A percentile compares a stretch with the other conserved stretches of the same genome.
phyloP scores from a whole-genome alignment of 2,797 vertebrate genomes.

The Gorsachius magnificus region DNA sequence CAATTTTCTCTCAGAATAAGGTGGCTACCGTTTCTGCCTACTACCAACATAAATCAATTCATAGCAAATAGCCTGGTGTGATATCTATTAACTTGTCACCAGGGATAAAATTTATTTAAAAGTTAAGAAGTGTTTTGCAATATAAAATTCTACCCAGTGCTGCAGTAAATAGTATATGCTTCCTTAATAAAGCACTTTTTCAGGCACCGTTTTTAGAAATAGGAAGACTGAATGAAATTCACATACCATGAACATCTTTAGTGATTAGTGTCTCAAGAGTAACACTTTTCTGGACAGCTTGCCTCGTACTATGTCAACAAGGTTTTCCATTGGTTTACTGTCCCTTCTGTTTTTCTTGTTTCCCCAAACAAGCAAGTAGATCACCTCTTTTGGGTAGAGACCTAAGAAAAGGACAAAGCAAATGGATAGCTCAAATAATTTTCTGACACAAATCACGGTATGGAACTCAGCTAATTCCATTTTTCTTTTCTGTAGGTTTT shows the following conservation, averaged over 20 bases:
- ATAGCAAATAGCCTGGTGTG: constrained; percentile 60
- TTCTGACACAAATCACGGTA: not conserved
- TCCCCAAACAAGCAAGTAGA: not conserved
- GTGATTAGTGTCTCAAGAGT: constrained; percentile 46
- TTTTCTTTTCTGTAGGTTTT: constrained; percentile 40
- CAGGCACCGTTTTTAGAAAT: constrained; percentile 51
- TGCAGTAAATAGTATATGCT: constrained; percentile 53
- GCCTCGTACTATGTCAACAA: constrained; percentile 35
- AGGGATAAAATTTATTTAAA: constrained; percentile 73
- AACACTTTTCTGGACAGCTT: constrained; percentile 62
- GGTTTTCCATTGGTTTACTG: constrained; percentile 44
- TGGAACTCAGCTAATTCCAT: constrained; percentile 18
- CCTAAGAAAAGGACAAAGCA: not conserved
- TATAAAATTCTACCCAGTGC: constrained; percentile 39
- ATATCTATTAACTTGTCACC: constrained; percentile 72
- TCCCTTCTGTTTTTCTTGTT: not conserved
- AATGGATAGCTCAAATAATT: not conserved
- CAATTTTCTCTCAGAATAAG: constrained; percentile 63
- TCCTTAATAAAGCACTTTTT: constrained; percentile 37
- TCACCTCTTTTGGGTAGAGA: not conserved
- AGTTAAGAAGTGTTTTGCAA: constrained; percentile 53
- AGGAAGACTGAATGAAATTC: constrained; percentile 48
- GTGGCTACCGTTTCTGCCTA: constrained; percentile 37
- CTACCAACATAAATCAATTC: constrained; percentile 69
- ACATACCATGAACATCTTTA: constrained; percentile 44